Evolutionary conservation across 1,140 invertebrate genomes (phyloP), one percentile per base, ranked within the genome.

Genomic region (Dreissena polymorpha): DNA sequence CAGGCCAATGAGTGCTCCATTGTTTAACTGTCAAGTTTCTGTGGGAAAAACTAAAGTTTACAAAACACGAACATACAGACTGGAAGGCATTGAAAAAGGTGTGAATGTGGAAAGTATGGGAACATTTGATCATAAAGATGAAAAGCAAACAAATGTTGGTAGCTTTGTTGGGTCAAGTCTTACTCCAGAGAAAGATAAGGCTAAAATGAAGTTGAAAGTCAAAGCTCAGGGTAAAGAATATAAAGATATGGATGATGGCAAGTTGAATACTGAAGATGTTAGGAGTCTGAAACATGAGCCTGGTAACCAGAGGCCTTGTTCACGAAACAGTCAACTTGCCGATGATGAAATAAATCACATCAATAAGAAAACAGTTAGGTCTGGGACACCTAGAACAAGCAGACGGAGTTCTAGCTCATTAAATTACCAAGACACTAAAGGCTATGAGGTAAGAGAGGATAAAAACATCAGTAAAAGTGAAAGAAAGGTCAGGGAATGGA

Each of bases 401-500:
- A 60, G 53, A 49, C 29, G 55, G 74, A 68, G 8, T 21, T 16
- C 49, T 23, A 67, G 14, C 68, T n/a, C 51, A n/a, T 29, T 21
- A 10, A 21, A 65, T 25, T 39, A 70, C 25, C 10, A 60, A 25
- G 27, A 8, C n/a, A 63, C 55, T 49, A 29, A 68, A 10, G 13
- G 23, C n/a, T 21, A 49, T 25, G 65, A 76, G 12, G 29, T 64
- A 70, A 53, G n/a, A 27, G 23, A 12, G 29, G 39, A 57, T 2
- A 71, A 49, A 64, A 57, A 50, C 39, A 23, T 50, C 0, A 65
- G 69, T 51, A 82, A 80, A 72, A 76, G 49, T 85, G 77, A 85
- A 50, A 78, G n/a, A n/a, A 79, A 82, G 72, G 79, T 82, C 55
- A 39, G 64, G 51, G 79, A 82, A 23, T 82, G 79, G 79, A 82